phyloP scores from a whole-genome alignment of 2,797 vertebrate genomes.

The Catharus ustulatus region DNA sequence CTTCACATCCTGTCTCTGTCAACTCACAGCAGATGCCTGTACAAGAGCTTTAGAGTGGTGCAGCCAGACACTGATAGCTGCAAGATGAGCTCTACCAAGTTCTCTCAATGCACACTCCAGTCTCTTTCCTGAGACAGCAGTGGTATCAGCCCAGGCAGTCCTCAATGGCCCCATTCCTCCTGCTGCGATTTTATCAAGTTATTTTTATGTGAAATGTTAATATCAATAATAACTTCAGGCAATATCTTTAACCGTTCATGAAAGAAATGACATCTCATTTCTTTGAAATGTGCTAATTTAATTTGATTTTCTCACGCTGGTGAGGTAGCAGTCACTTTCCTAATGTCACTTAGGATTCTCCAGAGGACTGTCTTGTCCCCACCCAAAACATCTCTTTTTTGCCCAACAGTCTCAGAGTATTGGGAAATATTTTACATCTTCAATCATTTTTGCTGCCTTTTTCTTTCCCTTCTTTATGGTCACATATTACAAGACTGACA shows the following conservation, averaged over 20 bases:
- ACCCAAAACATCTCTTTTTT: neutral
- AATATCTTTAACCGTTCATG: neutral
- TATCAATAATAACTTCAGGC: neutral
- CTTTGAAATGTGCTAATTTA: neutral
- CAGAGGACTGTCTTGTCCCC: neutral
- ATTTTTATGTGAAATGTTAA: neutral
- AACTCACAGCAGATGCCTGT: rapidly evolving
- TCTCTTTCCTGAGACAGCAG: neutral
- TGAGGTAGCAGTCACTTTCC: neutral
- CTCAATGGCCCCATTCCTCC: neutral
- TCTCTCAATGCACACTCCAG: neutral
- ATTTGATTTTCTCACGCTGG: neutral
- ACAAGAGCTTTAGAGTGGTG: neutral
- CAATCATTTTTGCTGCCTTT: neutral
- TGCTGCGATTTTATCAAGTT: neutral
- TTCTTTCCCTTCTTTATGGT: neutral
- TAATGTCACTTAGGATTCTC: neutral
- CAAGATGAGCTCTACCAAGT: neutral
- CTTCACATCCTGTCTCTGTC: neutral
- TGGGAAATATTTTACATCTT: neutral
- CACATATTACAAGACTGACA: neutral
- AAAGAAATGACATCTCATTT: neutral
- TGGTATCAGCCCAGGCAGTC: neutral
- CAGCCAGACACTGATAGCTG: neutral
- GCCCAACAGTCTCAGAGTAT: neutral